Base-by-base conservation (phyloP, 1,140 invertebrate genomes). In the Zaprionus africanus region DNA sequence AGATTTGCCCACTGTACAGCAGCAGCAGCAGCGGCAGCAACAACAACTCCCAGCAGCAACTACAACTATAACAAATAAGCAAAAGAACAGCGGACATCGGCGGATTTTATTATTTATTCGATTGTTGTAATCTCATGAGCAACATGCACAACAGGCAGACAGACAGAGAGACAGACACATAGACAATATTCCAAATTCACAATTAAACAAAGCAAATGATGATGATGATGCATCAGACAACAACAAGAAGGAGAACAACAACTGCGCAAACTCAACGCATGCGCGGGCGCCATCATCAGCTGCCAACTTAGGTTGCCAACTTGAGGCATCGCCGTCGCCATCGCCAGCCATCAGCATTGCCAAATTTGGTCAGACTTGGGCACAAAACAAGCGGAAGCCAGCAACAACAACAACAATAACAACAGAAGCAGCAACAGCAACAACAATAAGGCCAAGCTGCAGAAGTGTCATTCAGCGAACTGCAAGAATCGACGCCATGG, bases 261-360 rank as follows among this genome's bases (percentile, higher is more conserved):
- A 69, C 58, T 61, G 38, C 67, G 38, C 36, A 43, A 82, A 63
- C 70, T 78, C 65, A 79, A 87, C 83, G 83, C 83, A 88, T 87
- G 84, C 84, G 84, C 84, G 84, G 85, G 85, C 84, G 84, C 84
- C 85, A 90, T 90, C 84, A 90, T 88, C 83, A 83, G 68, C 83
- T 87, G 80, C 83, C 84, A 82, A 79, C 76, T 62, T 53, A 13
- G 53, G 66, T 41, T 31, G 31, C 15, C 66, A 70, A 62, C 24
- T 66, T 58, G 54, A 43, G 57, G 57, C 71, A 68, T 61, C 70
- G 58, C 17, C 54, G 38, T 38, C 60, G 79, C 61, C 58, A 61
- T 63, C 63, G 36, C 63, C 63, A 66, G 46, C 26, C 43, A 51
- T 49, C 43, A 46, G 67, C 79, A 77, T 81, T 78, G 81, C 84